These are phyloP conservation scores for Lepetodrilus schrolli DNA, from an alignment of 2,888 invertebrate genomes.

Conservation along the genomic window DNA sequence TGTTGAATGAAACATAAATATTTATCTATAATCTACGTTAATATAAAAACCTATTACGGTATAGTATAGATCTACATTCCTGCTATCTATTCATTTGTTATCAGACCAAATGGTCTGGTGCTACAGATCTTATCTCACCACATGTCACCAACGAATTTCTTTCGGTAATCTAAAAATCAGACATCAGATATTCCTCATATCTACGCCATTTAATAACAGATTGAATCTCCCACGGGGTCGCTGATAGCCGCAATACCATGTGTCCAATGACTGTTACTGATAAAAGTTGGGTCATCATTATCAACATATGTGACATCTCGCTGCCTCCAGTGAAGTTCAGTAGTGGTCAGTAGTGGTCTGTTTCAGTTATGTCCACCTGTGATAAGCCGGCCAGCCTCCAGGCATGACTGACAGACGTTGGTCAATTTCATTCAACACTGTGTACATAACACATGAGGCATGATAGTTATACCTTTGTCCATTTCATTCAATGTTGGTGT, in stretches of 20 bases:
- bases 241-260: neutral
- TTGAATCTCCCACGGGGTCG: neutral
- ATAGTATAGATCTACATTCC: too few relatives aligned
- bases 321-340: neutral
- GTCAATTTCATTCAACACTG: neutral
- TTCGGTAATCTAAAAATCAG: neutral
- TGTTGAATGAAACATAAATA: too few relatives aligned
- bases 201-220: neutral
- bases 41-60: too few relatives aligned
- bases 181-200: neutral
- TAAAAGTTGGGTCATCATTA: neutral
- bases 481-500: neutral
- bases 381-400: neutral
- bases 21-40: too few relatives aligned
- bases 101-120: neutral
- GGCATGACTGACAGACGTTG: neutral
- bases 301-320: neutral
- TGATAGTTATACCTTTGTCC: neutral
- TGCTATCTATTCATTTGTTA: neutral
- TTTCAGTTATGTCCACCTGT: neutral
- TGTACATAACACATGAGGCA: neutral
- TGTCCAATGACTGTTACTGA: neutral
- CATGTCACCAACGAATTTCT: too few relatives aligned
- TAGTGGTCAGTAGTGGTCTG: neutral
- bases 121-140: neutral